These are phyloP conservation scores for Matsumurasca onukii DNA, from an alignment of 1,140 invertebrate species.

Conservation along the genomic window DNA sequence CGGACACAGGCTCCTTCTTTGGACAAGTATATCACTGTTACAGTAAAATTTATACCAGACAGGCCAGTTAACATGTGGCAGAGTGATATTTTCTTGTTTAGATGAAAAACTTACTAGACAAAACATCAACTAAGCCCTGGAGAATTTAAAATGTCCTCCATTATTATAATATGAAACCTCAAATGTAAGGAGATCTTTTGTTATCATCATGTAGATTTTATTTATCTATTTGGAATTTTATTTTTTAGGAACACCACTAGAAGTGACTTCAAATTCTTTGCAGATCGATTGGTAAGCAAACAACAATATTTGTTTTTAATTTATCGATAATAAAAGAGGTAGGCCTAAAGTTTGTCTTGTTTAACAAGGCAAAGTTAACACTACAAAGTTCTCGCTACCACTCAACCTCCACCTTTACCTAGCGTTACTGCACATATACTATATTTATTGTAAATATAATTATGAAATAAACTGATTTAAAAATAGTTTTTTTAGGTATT, in stretches of 20 bases:
- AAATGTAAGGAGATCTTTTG: too few relatives aligned
- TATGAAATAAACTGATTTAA: background rate
- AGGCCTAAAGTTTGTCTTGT: too few relatives aligned
- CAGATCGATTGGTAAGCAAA: conserved; percentile 77
- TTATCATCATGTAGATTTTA: too few relatives aligned
- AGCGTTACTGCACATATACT: background rate
- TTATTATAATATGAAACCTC: conserved; percentile 26
- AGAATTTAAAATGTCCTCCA: conserved; percentile 17
- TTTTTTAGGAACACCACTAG: conserved; percentile 81
- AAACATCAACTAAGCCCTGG: background rate
- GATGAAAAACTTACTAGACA: background rate
- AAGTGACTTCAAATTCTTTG: conserved; percentile 98
- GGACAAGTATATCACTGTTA: too few relatives aligned
- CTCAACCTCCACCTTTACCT: too few relatives aligned
- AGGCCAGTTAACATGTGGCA: too few relatives aligned
- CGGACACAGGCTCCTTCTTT: too few relatives aligned
- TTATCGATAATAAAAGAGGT: background rate
- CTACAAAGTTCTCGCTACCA: too few relatives aligned
- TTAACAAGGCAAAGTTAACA: too few relatives aligned
- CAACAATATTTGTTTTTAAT: background rate
- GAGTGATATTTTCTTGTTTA: background rate
- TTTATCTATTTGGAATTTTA: too few relatives aligned
- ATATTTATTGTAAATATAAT: background rate
- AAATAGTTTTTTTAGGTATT: background rate
- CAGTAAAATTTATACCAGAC: too few relatives aligned